Evolutionary conservation across 2,888 invertebrate genomes (phyloP), one percentile per base, ranked within the genome.

Genomic region (Matsumyia berberina): DNA sequence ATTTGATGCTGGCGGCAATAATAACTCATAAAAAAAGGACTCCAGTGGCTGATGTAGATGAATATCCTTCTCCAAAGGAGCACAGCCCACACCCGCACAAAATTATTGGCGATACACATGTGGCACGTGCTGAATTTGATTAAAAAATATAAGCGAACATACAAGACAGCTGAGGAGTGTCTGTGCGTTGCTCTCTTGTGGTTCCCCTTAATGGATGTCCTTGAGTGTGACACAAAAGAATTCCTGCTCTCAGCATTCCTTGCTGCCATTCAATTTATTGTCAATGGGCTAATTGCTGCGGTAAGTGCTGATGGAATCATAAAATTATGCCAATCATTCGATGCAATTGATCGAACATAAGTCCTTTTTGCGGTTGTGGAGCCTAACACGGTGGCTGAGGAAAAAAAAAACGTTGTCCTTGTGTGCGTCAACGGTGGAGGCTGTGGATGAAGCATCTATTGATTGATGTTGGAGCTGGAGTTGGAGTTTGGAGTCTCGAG

Each of bases 101-200:
- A 62, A 76, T 76, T 60, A 62, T 55, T 69, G 58, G n/a, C 53
- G 37, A 69, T 69, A 55, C 57, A 64, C 57, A 44, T 66, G 39
- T 76, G 66, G 69, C 78, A 74, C 83, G 83, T 83, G 73, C 79
- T 73, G 46, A 72, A 55, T 78, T 77, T 82, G 82, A 72, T 82
- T 67, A 60, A 77, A 55, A 53, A 55, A 8, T 44, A 39, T 15
- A 11, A 55, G 19, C 31, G 24, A 58, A 19, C 60, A 62, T 42
- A 66, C 70, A 82, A 46, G 12, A 55, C 66, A 60, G 39, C 67
- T 39, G 17, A 57, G 57, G 19, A 29, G 15, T 49, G 17, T 19
- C 33, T 44, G 31, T 42, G 53, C 53, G 24, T 19, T 58, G 35
- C n/a, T 17, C 51, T 49, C 15, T 44, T 58, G 64, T 37, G 39